Evolutionary conservation across 1,140 invertebrate species (phyloP).

Genomic region (Lucilia cuprina): DNA sequence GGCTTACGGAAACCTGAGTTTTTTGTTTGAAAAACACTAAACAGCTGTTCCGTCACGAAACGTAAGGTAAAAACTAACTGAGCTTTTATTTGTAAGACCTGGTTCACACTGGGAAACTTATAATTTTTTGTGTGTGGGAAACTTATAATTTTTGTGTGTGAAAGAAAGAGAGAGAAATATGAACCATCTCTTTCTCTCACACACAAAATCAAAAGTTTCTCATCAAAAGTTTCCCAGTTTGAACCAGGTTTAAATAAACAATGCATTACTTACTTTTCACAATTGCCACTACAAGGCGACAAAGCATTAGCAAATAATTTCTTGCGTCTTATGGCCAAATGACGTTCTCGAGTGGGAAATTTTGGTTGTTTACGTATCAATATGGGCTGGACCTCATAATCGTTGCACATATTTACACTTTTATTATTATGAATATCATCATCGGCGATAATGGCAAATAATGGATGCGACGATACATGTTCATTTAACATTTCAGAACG

Average conservation of each 20-base stretch:
- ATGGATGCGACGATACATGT: background rate
- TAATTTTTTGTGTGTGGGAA: no score
- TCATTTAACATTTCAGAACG: background rate
- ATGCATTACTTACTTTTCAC: conserved; percentile 11
- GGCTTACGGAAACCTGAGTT: no score
- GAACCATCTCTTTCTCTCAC: no score
- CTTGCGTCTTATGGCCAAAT: conserved; percentile 69
- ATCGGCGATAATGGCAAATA: background rate
- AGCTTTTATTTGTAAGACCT: no score
- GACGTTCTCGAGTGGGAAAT: conserved; percentile 73
- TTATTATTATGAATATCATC: background rate
- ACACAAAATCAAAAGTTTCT: no score
- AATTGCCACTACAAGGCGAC: background rate
- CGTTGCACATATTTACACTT: conserved; percentile 28
- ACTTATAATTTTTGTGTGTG: no score
- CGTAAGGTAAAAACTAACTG: no score
- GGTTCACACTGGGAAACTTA: no score
- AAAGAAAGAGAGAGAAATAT: no score
- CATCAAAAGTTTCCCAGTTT: no score
- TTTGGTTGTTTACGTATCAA: conserved; percentile 69
- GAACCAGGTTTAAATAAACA: background rate
- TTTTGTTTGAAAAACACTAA: no score
- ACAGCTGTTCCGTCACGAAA: no score
- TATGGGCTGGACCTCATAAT: conserved; percentile 60
- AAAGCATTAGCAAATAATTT: conserved; percentile 48